phyloP scores from a whole-genome alignment of 2,797 vertebrate genomes.

The Graptemys geographica region DNA sequence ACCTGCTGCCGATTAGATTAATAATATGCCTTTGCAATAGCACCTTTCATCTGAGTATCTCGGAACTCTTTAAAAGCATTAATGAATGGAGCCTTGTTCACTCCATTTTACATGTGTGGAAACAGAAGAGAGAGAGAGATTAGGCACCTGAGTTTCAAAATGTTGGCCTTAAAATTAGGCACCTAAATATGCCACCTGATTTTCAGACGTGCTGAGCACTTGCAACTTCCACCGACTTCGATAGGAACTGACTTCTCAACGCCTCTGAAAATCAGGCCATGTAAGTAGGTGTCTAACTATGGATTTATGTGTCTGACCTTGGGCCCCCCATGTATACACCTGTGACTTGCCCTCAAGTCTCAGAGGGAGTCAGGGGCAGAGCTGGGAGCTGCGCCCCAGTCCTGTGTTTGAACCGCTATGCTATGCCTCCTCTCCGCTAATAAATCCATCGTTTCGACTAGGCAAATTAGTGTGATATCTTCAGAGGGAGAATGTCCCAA shows the following conservation, averaged over 20 bases:
- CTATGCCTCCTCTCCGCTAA: slow-evolving; percentile 33
- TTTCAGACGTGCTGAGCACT: neutral
- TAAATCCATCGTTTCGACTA: slow-evolving; percentile 68
- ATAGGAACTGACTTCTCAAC: neutral
- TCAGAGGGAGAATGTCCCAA: slow-evolving; percentile 86
- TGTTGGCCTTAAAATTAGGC: neutral
- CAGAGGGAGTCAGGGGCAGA: neutral
- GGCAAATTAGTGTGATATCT: slow-evolving; percentile 93
- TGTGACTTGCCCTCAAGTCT: neutral
- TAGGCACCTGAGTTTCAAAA: neutral
- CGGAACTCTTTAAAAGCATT: neutral
- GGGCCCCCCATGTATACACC: neutral
- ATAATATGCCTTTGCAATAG: neutral
- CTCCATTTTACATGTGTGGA: neutral
- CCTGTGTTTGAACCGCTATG: neutral
- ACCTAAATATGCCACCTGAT: neutral
- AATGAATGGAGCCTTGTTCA: neutral
- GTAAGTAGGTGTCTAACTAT: neutral
- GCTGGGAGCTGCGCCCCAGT: neutral
- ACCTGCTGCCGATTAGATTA: neutral
- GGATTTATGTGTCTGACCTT: neutral
- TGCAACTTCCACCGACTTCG: neutral
- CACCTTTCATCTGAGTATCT: neutral
- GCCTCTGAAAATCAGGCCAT: neutral
- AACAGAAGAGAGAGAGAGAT: neutral